Conservation (phyloP, 2,888 invertebrate species). For the Podotricha telesiphe region DNA sequence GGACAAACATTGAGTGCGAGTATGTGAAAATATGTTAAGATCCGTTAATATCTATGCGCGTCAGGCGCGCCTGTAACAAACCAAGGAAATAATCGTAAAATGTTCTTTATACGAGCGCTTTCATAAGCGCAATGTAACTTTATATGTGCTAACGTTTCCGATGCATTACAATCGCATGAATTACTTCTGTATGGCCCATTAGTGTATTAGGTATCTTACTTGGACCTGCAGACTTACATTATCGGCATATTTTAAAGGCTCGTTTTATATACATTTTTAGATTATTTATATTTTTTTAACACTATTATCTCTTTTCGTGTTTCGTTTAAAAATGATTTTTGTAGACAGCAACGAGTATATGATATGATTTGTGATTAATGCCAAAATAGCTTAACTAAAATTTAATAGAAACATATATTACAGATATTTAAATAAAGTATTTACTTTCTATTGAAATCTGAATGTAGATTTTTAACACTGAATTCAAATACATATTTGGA, state of each 20-base stretch:
- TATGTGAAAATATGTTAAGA: conserved; percentile 36
- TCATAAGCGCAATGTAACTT: conserved; percentile 48
- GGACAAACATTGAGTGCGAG: conserved; percentile 24
- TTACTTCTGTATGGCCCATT: conserved; percentile 43
- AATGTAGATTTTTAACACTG: background rate
- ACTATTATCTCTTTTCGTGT: too few species aligned
- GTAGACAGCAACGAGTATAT: too few species aligned
- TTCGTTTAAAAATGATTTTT: too few species aligned
- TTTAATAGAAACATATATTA: too few species aligned
- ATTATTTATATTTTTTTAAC: conserved; percentile 6
- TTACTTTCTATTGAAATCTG: background rate
- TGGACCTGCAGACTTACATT: conserved; percentile 31
- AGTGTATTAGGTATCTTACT: conserved; percentile 41
- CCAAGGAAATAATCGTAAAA: conserved; percentile 48
- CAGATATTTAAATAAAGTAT: too few species aligned
- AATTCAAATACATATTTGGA: background rate
- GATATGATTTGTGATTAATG: too few species aligned
- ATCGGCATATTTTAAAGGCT: background rate
- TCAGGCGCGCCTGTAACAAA: conserved; percentile 43
- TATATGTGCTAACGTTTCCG: conserved; percentile 46
- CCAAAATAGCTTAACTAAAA: too few species aligned
- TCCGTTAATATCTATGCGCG: conserved; percentile 46
- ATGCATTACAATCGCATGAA: conserved; percentile 44
- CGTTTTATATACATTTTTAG: background rate
- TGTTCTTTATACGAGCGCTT: conserved; percentile 46